phyloP scores from a whole-genome alignment of 2,888 invertebrate species.

The Nomada fucata region DNA sequence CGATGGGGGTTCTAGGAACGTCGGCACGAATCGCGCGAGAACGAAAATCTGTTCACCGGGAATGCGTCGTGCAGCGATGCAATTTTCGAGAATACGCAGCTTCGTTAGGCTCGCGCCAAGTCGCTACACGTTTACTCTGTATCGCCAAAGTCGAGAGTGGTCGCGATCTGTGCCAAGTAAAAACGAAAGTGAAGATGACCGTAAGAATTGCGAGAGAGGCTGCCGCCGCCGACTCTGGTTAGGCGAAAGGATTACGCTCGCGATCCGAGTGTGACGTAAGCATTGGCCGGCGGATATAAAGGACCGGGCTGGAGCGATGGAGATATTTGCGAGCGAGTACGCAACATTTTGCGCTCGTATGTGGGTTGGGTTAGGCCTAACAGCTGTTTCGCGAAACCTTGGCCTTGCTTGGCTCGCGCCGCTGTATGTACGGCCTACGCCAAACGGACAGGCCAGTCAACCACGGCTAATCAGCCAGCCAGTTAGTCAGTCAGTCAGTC shows the following conservation, averaged over 20 bases:
- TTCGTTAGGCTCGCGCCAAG: too few species aligned
- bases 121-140: too few species aligned
- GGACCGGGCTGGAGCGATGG: conserved; percentile 43
- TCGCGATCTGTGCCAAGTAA: neutral
- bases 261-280: conserved; percentile 45
- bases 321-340: conserved; percentile 55
- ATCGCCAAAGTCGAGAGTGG: too few species aligned
- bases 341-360: conserved; percentile 62
- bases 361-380: conserved; percentile 73
- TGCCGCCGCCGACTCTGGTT: neutral
- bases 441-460: conserved; percentile 67
- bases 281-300: conserved; percentile 38
- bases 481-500: conserved; percentile 51
- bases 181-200: conserved; percentile 26
- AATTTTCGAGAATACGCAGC: too few species aligned
- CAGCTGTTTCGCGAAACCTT: conserved; percentile 80
- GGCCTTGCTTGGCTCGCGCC: conserved; percentile 74
- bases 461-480: conserved; percentile 51
- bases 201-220: neutral
- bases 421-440: conserved; percentile 72
- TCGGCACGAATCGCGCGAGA: too few species aligned
- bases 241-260: conserved; percentile 44
- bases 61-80: too few species aligned
- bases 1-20: too few species aligned
- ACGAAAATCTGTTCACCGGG: too few species aligned